Base-by-base conservation (phyloP, 2,113 vertebrate genomes). In the Chloebia gouldiae region DNA sequence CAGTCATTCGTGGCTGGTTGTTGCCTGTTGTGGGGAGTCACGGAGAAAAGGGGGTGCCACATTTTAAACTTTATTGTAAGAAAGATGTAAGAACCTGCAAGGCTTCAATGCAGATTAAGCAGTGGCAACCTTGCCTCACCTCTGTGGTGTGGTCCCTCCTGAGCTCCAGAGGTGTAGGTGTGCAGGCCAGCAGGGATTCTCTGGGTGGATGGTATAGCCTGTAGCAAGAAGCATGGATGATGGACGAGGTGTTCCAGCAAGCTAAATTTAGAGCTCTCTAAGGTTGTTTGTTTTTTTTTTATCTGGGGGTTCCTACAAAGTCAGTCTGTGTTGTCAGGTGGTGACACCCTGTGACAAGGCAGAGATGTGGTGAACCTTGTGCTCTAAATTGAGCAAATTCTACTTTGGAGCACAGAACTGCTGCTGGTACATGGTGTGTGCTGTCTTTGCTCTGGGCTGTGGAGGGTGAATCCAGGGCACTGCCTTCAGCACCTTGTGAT, bases 381-480 rank as follows among this genome's bases (percentile, higher is more conserved):
- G 44, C 69, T 81, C 54, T 85, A 63, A 12, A 23, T 59, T 0
- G 6, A 53, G 61, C 50, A 49, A 44, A 47, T 50, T 40, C 65
- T 40, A 2, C 56, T 47, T 15, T 21, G 68, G 64, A 80, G 30
- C 33, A 9, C 25, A 28, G 54, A 37, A 1, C 50, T 82, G 81
- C 68, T 82, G 63, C 71, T 47, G 70, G 66, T 15, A 10, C 4
- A 0, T 1, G 21, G 18, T 0, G 0, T n/a, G 21, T 5, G 10
- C 50, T 53, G 25, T 40, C 45, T 61, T 78, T 61, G 59, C 33
- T 69, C 33, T 15, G 44, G 31, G 64, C 18, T 9, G 2, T 17
- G 0, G 0, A 37, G 88, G 49, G 51, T 59, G 39, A 88, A 84
- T 68, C 61, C 69, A 66, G 84, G 66, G 30, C 70, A 40, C 28